Evolutionary conservation across 2,888 invertebrate genomes (phyloP).

Genomic region (Drosophila hamatofila): DNA sequence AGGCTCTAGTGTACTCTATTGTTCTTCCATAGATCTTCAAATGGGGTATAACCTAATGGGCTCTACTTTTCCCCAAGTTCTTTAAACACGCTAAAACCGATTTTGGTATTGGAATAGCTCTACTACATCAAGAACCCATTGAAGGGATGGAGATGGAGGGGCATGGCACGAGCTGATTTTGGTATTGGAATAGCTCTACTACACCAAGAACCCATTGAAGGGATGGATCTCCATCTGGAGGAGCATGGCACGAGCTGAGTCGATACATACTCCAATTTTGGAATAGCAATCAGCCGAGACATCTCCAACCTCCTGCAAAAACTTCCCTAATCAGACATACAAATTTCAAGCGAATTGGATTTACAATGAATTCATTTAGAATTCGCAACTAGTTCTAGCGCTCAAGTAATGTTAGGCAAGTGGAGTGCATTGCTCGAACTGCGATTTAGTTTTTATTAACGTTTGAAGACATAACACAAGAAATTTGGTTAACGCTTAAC

Average conservation of each 20-base stretch:
- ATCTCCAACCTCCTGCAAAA: not conserved
- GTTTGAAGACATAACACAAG: conserved; percentile 23
- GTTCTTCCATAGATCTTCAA: no score
- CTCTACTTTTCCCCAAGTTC: no score
- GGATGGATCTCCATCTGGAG: no score
- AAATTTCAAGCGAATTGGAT: not conserved
- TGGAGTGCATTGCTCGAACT: not conserved
- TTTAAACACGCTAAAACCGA: no score
- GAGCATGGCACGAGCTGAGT: not conserved
- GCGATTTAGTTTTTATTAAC: conserved; percentile 10
- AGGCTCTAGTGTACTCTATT: not conserved
- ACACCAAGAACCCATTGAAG: no score
- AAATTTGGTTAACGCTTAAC: conserved; percentile 42
- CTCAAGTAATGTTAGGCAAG: no score
- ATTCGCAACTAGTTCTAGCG: conserved; percentile 9
- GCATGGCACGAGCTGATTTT: no score
- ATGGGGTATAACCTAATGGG: no score
- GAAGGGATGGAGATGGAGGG: not conserved
- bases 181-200: no score
- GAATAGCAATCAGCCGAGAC: no score
- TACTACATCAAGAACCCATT: not conserved
- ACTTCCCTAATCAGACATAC: not conserved
- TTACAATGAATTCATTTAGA: not conserved
- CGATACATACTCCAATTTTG: not conserved
- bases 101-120: not conserved